Evolutionary conservation across 1,140 invertebrate genomes (phyloP), one percentile per base, ranked within the genome.

Genomic region (Caenorhabditis tropicalis): DNA sequence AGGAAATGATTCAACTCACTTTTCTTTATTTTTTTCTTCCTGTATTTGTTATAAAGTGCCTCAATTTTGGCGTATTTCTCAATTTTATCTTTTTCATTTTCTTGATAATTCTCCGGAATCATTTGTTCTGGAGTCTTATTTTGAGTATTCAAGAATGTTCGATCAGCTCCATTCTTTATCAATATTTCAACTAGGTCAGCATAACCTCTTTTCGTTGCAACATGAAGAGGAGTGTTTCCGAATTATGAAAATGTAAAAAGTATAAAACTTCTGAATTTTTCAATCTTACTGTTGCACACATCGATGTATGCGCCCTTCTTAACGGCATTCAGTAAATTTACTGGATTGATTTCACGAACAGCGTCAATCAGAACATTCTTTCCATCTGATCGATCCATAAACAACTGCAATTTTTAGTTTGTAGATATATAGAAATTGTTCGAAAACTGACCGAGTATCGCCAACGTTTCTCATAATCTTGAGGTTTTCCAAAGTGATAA

Each of bases 401-500:
- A 74, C n/a, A 74, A 43, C 65, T 74, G 29, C n/a, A n/a, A n/a
- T n/a, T n/a, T n/a, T n/a, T n/a, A n/a, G n/a, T n/a, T n/a, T n/a
- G n/a, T n/a, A n/a, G n/a, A n/a, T n/a, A n/a, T n/a, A n/a, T n/a
- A n/a, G 9, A 70, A 70, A 36, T 70, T 19, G 5, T 29, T 27
- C 7, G 29, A 29, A 58, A 0, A 27, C 31, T 74, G 9, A 74
- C 65, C 21, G 65, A 74, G 36, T 74, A 74, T 10, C 65, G 16
- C 65, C 65, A 74, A 19, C 65, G 65, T 43, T 74, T 74, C 15
- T 74, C 65, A 15, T 24, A 74, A 74, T 74, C 65, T 24, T 21
- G 7, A 12, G 36, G 33, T 46, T 74, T 74, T 74, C 65, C 65
- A 74, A 74, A 74, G n/a, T 74, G 33, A 24, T 43, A 74, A 4